These are phyloP conservation scores for Pyrrhosoma nymphula DNA, from an alignment of 2,888 invertebrate genomes.

Conservation along the genomic window DNA sequence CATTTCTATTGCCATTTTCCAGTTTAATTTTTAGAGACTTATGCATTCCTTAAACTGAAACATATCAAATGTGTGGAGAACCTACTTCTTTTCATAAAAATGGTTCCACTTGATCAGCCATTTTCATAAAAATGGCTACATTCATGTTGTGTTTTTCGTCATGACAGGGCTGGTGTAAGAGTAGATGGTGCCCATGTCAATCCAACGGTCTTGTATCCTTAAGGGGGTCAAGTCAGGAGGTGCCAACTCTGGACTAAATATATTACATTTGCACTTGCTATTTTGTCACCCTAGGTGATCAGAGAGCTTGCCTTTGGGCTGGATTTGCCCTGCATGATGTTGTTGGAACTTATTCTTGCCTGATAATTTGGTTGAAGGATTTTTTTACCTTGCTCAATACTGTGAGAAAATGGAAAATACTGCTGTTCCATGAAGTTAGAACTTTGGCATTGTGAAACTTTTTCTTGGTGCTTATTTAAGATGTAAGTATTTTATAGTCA, in stretches of 20 bases:
- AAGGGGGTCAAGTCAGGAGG: neutral
- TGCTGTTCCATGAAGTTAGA: conserved; percentile 19
- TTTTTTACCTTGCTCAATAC: conserved; percentile 46
- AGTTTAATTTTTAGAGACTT: conserved; percentile 26
- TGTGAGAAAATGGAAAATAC: conserved; percentile 34
- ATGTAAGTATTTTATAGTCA: conserved; percentile 59
- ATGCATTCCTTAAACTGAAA: conserved; percentile 52
- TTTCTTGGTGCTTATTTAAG: conserved; percentile 37
- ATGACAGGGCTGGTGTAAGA: neutral
- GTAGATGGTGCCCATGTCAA: neutral
- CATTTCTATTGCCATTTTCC: conserved; percentile 46
- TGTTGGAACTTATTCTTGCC: neutral
- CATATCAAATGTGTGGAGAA: conserved; percentile 57
- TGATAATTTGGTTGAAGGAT: neutral
- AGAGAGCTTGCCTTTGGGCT: neutral
- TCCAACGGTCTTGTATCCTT: neutral
- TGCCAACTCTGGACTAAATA: neutral
- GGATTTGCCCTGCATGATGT: neutral
- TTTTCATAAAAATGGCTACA: neutral
- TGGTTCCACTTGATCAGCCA: neutral
- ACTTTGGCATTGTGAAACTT: conserved; percentile 47
- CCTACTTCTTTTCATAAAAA: neutral
- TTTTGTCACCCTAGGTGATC: conserved; percentile 8
- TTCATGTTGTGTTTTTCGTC: neutral
- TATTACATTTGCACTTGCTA: neutral